Base-by-base conservation (phyloP, 37 sponge, comb jelly and placozoan genomes). In the Chondrosia reniformis region DNA sequence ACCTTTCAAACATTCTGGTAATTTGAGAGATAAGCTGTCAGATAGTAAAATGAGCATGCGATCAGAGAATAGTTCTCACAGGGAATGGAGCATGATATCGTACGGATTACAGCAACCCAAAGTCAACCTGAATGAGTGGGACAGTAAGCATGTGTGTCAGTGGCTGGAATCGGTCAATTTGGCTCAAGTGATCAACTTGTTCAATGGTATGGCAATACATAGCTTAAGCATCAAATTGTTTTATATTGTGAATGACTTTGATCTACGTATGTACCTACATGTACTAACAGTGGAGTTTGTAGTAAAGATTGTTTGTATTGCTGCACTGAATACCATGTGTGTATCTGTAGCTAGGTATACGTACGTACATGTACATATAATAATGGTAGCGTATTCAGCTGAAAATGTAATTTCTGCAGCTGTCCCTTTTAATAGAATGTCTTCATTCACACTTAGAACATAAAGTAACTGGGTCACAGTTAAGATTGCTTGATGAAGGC, bases 161-260 rank as follows among this genome's bases (percentile, higher is more conserved):
- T 69, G 72, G 72, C 12, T 69, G 72, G 72, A 69, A 25, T 69
- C 72, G 36, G 72, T 69, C 8, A 40, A 69, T 44, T 44, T 69
- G 32, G 39, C 72, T 17, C 44, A 69, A 6, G 72, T 69, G 41
- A 34, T 37, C 37, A 69, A 69, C 41, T 43, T 69, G 9, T 69
- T 69, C 72, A 69, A 1, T 43, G 72, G 72, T 69, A 19, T 32
- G 66, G 52, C 52, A 49, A 19, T 49, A 15, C 10, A 49, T 19
- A 49, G 15, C 15, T 10, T 15, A 49, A 19, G 52, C 52, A 49
- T n/a, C n/a, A n/a, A n/a, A n/a, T n/a, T n/a, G n/a, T n/a, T n/a
- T n/a, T n/a, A n/a, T n/a, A n/a, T n/a, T n/a, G n/a, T n/a, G n/a
- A n/a, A n/a, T n/a, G n/a, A n/a, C n/a, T n/a, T n/a, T n/a, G n/a